phyloP scores from a whole-genome alignment of 2,888 invertebrate genomes.

The Zhuqinia jingwanae region DNA sequence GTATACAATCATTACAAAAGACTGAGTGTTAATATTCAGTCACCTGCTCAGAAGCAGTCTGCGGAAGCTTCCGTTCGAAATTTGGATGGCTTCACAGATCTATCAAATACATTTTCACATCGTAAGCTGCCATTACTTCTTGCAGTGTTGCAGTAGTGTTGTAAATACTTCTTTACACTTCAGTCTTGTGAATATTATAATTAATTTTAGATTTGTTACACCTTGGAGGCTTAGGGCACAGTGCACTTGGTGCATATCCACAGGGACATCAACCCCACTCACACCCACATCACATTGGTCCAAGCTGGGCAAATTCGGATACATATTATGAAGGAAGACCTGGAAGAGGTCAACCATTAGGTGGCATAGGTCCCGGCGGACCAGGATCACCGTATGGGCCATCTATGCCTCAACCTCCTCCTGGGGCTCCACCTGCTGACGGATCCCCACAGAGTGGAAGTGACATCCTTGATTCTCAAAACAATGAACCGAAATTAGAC shows the following conservation, averaged over 20 bases:
- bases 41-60: slow-evolving; percentile 80
- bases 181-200: neutral
- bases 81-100: slow-evolving; percentile 78
- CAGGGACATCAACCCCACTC: slow-evolving; percentile 76
- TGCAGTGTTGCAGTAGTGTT: neutral
- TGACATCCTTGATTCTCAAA: slow-evolving; percentile 90
- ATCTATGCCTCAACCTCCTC: slow-evolving; percentile 61
- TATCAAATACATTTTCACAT: slow-evolving; percentile 78
- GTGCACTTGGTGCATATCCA: slow-evolving; percentile 83
- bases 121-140: slow-evolving; percentile 67
- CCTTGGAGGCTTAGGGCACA: slow-evolving; percentile 89
- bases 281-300: slow-evolving; percentile 76
- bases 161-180: neutral
- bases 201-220: slow-evolving; percentile 89
- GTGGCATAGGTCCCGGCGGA: slow-evolving; percentile 69
- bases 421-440: slow-evolving; percentile 60
- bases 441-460: slow-evolving; percentile 82
- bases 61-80: slow-evolving; percentile 75
- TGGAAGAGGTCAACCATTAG: slow-evolving; percentile 66
- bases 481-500: slow-evolving; percentile 84
- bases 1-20: slow-evolving; percentile 99
- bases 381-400: slow-evolving; percentile 70
- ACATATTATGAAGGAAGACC: slow-evolving; percentile 79
- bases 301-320: slow-evolving; percentile 79
- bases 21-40: slow-evolving; percentile 94